A percentile compares a stretch with the other conserved stretches of the same genome.
Conservation (phyloP, 2,888 invertebrate species). For the Tiphia femorata region DNA sequence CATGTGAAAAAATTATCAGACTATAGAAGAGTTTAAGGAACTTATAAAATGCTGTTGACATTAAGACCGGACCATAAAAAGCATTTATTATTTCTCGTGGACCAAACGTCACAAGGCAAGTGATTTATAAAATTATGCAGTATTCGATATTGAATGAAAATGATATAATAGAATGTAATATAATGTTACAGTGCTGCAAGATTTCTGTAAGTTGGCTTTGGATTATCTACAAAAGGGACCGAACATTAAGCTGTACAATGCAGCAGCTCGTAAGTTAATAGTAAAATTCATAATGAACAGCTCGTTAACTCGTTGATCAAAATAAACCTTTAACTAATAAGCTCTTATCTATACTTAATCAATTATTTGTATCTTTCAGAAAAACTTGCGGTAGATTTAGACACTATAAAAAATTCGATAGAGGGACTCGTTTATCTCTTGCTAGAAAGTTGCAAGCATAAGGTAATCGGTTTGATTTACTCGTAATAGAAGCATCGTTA, state of each 20-base stretch:
- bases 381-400: slow-evolving; percentile 73
- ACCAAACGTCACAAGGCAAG: slow-evolving; percentile 71
- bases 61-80: slow-evolving; percentile 73
- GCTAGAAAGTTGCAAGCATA: slow-evolving; percentile 78
- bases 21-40: too few relatives aligned
- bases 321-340: neutral
- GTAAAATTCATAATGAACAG: neutral
- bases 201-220: slow-evolving; percentile 78
- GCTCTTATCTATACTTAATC: too few relatives aligned
- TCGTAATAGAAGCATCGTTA: neutral
- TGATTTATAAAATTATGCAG: slow-evolving; percentile 15
- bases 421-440: slow-evolving; percentile 82
- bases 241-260: slow-evolving; percentile 74
- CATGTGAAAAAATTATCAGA: too few relatives aligned
- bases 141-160: neutral
- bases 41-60: slow-evolving; percentile 48
- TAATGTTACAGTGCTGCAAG: slow-evolving; percentile 74
- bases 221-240: slow-evolving; percentile 78
- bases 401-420: slow-evolving; percentile 75
- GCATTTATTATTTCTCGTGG: slow-evolving; percentile 71
- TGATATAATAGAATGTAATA: slow-evolving; percentile 10
- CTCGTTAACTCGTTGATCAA: too few relatives aligned
- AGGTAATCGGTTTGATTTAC: slow-evolving; percentile 67
- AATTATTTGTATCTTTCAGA: too few relatives aligned
- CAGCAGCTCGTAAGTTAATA: slow-evolving; percentile 74